These are phyloP conservation scores for Acanthoscelides obtectus DNA, from an alignment of 2,888 invertebrate genomes.

Conservation along the genomic window DNA sequence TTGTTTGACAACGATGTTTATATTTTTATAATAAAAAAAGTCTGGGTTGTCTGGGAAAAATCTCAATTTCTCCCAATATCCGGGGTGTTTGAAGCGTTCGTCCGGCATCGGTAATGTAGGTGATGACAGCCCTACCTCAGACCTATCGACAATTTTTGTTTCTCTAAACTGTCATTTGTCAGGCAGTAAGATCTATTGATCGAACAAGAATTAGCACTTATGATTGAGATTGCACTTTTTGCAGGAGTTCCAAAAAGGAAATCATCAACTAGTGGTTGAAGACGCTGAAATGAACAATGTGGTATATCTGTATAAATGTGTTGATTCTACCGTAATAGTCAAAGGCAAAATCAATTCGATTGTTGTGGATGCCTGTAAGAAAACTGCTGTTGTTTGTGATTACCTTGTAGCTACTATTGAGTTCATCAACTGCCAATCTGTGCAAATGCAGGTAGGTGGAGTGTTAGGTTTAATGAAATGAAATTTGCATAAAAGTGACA, in stretches of 20 bases:
- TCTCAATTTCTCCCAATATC: no score
- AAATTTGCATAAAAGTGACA: no score
- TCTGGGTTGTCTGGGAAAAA: no score
- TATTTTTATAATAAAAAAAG: no score
- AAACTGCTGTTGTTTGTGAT: slow-evolving; percentile 92
- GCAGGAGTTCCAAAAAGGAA: slow-evolving; percentile 88
- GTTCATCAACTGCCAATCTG: slow-evolving; percentile 97
- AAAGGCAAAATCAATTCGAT: slow-evolving; percentile 95
- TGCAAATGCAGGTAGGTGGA: slow-evolving; percentile 87
- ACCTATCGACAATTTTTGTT: neutral
- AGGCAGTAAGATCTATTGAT: no score
- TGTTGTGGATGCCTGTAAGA: slow-evolving; percentile 93
- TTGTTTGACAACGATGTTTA: no score
- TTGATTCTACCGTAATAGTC: slow-evolving; percentile 79
- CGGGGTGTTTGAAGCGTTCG: slow-evolving; percentile 13
- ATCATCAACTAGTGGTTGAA: slow-evolving; percentile 73
- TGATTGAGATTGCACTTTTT: slow-evolving; percentile 16
- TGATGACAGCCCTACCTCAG: no score
- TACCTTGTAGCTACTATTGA: slow-evolving; percentile 90
- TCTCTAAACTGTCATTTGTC: no score
- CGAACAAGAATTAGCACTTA: neutral
- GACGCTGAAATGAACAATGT: slow-evolving; percentile 95
- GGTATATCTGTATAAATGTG: slow-evolving; percentile 93
- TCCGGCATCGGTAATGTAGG: no score
- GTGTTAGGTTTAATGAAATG: no score